phyloP scores from a whole-genome alignment of 2,113 vertebrate species.

The Albula goreensis region DNA sequence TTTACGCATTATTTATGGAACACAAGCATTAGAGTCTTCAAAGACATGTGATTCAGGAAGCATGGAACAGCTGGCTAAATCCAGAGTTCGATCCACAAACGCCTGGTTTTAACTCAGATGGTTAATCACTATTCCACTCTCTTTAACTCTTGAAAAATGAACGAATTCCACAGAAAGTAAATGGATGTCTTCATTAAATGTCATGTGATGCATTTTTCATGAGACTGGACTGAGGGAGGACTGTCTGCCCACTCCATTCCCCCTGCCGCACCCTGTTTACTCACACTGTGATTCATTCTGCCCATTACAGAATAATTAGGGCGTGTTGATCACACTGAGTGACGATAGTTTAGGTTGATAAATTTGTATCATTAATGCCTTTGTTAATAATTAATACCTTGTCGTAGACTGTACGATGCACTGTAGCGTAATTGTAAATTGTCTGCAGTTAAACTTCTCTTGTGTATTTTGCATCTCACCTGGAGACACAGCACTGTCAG shows the following conservation, averaged over 20 bases:
- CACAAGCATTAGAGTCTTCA: no score
- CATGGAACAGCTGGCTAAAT: neutral
- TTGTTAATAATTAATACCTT: neutral
- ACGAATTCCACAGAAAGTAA: neutral
- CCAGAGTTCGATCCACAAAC: neutral
- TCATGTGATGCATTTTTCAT: neutral
- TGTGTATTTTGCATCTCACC: neutral
- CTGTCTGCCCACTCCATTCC: neutral
- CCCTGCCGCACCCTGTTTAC: neutral
- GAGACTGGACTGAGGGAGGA: neutral
- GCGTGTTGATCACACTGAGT: neutral
- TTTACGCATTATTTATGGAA: no score
- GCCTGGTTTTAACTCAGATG: neutral
- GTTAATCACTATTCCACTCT: neutral
- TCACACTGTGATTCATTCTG: neutral
- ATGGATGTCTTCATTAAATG: neutral
- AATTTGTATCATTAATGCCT: neutral
- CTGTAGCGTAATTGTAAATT: neutral
- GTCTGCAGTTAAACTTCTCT: neutral
- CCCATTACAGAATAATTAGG: conserved; percentile 1
- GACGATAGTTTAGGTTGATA: neutral
- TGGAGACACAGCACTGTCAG: no score
- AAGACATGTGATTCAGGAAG: no score
- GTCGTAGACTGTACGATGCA: neutral
- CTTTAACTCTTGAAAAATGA: neutral